Percentiles rank a stretch among this genome's conserved stretches.
phyloP scores from a whole-genome alignment of 2,113 vertebrate genomes.

The Pyxicephalus adspersus region DNA sequence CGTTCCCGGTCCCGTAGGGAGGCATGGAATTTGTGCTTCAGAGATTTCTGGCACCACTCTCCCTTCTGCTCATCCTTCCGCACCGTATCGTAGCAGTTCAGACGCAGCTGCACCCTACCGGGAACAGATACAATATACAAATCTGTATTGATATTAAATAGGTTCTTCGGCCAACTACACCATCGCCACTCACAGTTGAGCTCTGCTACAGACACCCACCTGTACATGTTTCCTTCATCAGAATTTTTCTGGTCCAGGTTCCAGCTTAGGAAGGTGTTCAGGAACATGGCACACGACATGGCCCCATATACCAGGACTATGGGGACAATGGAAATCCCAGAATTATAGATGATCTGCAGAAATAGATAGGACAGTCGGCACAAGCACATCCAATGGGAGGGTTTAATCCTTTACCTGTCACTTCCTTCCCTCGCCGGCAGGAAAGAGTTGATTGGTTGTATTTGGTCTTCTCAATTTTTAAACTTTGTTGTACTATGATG shows the following conservation, averaged over 20 bases:
- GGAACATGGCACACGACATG: slow-evolving; percentile 17
- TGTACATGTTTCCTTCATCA: slow-evolving; percentile 3
- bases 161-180: too few species aligned
- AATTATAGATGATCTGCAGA: slow-evolving; percentile 11
- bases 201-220: not conserved
- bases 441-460: too few species aligned
- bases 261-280: slow-evolving; percentile 41
- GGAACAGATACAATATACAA: not conserved
- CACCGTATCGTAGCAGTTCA: slow-evolving; percentile 4
- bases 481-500: too few species aligned
- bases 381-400: too few species aligned
- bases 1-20: slow-evolving; percentile 37
- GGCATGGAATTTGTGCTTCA: slow-evolving; percentile 32
- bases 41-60: slow-evolving; percentile 19
- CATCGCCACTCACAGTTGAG: not conserved
- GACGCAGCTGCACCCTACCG: slow-evolving; percentile 16
- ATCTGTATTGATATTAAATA: too few species aligned
- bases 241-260: not conserved
- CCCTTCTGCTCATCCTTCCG: not conserved
- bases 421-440: too few species aligned
- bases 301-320: slow-evolving; percentile 15
- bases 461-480: too few species aligned
- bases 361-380: too few species aligned
- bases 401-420: too few species aligned
- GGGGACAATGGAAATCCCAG: slow-evolving; percentile 19